Percentiles rank a stretch among this genome's conserved stretches.
These are phyloP conservation scores for Drosophila simulans DNA, from an alignment of 1,140 invertebrate species.

Conservation along the genomic window DNA sequence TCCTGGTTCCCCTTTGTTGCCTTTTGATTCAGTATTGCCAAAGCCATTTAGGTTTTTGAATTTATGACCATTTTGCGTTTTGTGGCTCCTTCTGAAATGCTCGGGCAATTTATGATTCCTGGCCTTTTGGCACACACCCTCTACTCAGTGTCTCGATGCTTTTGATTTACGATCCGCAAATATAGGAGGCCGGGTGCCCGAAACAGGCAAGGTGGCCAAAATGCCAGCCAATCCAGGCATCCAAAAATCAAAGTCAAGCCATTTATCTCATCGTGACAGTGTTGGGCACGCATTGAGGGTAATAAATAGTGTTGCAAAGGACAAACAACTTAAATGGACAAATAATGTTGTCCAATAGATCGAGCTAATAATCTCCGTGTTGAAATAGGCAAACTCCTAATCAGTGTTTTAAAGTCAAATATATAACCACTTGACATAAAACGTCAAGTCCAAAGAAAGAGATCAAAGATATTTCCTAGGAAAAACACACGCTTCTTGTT, in stretches of 20 bases:
- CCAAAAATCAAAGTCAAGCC: conserved; percentile 20
- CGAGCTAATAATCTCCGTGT: too few species aligned
- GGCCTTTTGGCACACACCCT: conserved; percentile 55
- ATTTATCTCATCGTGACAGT: conserved; percentile 15
- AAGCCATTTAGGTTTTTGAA: conserved; percentile 73
- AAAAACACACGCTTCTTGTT: conserved; percentile 3
- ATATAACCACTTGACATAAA: not conserved
- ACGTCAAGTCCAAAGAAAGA: not conserved
- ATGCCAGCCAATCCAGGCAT: conserved; percentile 12
- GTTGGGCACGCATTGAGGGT: conserved; percentile 11
- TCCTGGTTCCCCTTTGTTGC: conserved; percentile 39
- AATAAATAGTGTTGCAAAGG: conserved; percentile 25
- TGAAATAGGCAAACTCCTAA: too few species aligned
- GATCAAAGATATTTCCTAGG: not conserved
- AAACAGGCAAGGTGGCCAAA: not conserved
- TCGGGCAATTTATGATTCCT: conserved; percentile 64
- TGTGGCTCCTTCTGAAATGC: conserved; percentile 55
- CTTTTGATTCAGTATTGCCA: conserved; percentile 58
- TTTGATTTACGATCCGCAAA: conserved; percentile 63
- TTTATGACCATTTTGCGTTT: conserved; percentile 79
- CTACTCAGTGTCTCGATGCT: conserved; percentile 10
- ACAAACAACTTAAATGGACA: not conserved
- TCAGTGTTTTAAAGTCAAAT: not conserved
- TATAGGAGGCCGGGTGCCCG: conserved; percentile 2
- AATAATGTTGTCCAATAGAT: too few species aligned